Evolutionary conservation across 2,888 invertebrate genomes (phyloP).

Genomic region (Busseola fusca): DNA sequence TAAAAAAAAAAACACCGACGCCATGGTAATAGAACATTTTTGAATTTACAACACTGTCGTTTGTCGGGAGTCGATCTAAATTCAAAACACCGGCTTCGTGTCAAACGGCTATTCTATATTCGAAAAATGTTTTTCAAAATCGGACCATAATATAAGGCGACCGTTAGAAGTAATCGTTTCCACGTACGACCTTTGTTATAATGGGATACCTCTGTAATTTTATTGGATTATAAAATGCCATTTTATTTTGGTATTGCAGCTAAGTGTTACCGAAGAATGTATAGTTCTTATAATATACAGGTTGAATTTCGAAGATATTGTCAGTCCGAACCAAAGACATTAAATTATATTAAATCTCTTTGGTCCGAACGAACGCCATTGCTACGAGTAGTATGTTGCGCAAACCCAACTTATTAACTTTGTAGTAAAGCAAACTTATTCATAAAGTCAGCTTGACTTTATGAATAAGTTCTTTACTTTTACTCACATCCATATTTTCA

Average conservation of each 20-base stretch:
- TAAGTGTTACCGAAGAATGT: constrained; percentile 38
- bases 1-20: constrained; percentile 52
- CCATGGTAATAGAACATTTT: constrained; percentile 50
- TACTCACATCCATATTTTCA: not conserved
- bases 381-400: not conserved
- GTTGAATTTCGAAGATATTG: not conserved
- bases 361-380: no score
- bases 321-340: no score
- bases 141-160: constrained; percentile 40
- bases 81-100: constrained; percentile 54
- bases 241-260: constrained; percentile 48
- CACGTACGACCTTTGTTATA: constrained; percentile 42
- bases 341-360: no score
- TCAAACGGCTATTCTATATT: constrained; percentile 52
- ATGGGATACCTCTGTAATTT: constrained; percentile 56
- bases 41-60: constrained; percentile 53
- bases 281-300: not conserved
- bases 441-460: not conserved
- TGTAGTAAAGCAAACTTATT: no score
- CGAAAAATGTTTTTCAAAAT: constrained; percentile 50
- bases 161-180: constrained; percentile 58
- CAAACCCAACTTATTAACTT: no score
- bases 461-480: not conserved
- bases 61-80: constrained; percentile 45
- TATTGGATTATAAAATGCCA: constrained; percentile 51